Percentiles rank a stretch among this genome's conserved stretches.
Evolutionary conservation across 2,113 vertebrate genomes (phyloP).

Genomic region (Ophthalmolycus amberensis): DNA sequence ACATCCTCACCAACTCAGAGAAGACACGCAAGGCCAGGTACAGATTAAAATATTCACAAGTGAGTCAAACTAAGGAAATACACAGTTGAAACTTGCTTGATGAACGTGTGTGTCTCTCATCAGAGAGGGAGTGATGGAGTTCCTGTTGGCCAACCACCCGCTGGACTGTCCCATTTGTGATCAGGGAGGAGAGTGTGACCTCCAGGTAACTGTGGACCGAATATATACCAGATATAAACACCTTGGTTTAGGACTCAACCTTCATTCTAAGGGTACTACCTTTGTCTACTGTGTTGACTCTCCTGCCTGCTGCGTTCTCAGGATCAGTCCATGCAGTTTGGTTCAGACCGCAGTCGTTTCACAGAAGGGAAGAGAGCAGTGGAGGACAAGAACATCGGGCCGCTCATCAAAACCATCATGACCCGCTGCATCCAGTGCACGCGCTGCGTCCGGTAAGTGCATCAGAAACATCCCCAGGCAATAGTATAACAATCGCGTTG

Average conservation of each 20-base stretch:
- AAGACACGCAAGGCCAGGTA: slow-evolving; percentile 98
- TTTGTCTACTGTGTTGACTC: neutral
- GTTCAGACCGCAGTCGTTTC: slow-evolving; percentile 96
- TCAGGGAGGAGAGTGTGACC: slow-evolving; percentile 98
- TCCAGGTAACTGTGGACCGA: slow-evolving; percentile 87
- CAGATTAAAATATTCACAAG: neutral
- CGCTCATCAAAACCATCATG: slow-evolving; percentile 98
- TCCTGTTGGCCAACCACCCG: slow-evolving; percentile 96
- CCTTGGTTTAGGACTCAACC: neutral
- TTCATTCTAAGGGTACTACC: neutral
- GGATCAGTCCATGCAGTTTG: slow-evolving; percentile 99
- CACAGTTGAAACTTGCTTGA: neutral
- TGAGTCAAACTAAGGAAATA: neutral
- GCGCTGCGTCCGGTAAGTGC: slow-evolving; percentile 93
- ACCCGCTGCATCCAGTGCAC: slow-evolving; percentile 99
- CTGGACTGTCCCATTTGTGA: slow-evolving; percentile 99
- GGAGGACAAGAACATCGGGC: slow-evolving; percentile 98
- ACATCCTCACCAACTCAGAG: slow-evolving; percentile 97
- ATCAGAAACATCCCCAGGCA: neutral
- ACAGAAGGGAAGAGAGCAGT: slow-evolving; percentile 94
- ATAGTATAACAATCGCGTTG: neutral
- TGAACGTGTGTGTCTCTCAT: slow-evolving; percentile 11
- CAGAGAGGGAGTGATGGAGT: slow-evolving; percentile 99
- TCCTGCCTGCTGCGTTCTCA: slow-evolving; percentile 60
- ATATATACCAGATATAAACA: too few species aligned